Evolutionary conservation across 2,888 invertebrate genomes (phyloP).

Genomic region (Lycia hirtaria): DNA sequence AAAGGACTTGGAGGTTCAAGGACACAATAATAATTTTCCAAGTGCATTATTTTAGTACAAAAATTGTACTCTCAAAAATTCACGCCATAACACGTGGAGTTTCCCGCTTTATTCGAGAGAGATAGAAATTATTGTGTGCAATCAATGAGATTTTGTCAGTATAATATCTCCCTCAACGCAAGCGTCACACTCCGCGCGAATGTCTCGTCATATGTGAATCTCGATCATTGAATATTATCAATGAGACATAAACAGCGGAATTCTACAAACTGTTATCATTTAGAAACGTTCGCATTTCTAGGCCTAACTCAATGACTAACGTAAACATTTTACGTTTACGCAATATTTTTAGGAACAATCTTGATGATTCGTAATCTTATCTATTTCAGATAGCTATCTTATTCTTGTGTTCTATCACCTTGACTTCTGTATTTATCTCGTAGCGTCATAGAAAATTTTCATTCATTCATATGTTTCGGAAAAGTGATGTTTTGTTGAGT

Average conservation of each 20-base stretch:
- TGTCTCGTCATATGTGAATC: too few species aligned
- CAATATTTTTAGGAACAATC: conserved; percentile 22
- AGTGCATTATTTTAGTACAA: too few species aligned
- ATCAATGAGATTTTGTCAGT: too few species aligned
- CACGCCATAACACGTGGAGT: too few species aligned
- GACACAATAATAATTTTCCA: too few species aligned
- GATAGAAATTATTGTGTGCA: too few species aligned
- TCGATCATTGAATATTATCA: too few species aligned
- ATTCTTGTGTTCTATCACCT: conserved; percentile 9
- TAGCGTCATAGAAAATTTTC: conserved; percentile 10
- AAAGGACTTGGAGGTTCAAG: too few species aligned
- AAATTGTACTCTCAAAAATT: too few species aligned
- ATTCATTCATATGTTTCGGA: conserved; percentile 26
- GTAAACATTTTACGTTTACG: conserved; percentile 8
- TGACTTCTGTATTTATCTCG: conserved; percentile 22
- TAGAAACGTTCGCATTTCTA: conserved; percentile 1
- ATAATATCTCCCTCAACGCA: too few species aligned
- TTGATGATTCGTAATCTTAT: conserved; percentile 13
- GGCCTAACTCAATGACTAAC: conserved; percentile 24
- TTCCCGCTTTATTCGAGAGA: too few species aligned
- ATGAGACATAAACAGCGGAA: conserved; percentile 20
- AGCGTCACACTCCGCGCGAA: too few species aligned
- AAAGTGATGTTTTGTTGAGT: conserved; percentile 12
- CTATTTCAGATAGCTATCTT: conserved; percentile 20
- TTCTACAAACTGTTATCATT: conserved; percentile 13